These are phyloP conservation scores for Tetragonula carbonaria DNA, from an alignment of 2,888 invertebrate species.

Conservation along the genomic window DNA sequence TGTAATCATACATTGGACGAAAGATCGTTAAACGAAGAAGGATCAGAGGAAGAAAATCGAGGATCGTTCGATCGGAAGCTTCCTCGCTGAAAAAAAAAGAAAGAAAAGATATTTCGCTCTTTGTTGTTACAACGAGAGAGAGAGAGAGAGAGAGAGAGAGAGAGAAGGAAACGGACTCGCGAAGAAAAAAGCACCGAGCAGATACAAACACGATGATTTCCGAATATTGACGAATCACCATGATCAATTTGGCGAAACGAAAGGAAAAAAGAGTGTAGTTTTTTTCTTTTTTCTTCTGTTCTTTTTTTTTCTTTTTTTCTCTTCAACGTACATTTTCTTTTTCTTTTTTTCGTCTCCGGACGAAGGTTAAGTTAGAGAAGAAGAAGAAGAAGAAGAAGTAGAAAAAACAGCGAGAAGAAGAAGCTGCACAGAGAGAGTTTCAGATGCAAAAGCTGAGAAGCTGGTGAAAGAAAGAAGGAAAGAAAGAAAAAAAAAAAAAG, in stretches of 20 bases:
- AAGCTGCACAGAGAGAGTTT: constrained; percentile 78
- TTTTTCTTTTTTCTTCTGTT: not conserved
- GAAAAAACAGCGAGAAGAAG: not conserved
- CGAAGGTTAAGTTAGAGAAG: constrained; percentile 20
- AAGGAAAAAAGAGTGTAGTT: constrained; percentile 37
- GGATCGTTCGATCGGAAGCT: constrained; percentile 13
- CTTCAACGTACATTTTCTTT: not conserved
- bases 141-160: constrained; percentile 40
- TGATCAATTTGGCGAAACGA: constrained; percentile 68
- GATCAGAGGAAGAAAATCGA: not conserved
- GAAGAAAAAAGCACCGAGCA: constrained; percentile 45
- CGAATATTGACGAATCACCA: constrained; percentile 22
- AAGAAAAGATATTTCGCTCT: not conserved
- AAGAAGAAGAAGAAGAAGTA: too few species aligned
- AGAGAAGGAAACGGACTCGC: constrained; percentile 29
- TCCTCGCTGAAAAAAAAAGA: constrained; percentile 8
- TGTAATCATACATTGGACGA: not conserved
- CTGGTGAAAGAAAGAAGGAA: constrained; percentile 63
- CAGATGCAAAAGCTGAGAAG: constrained; percentile 82
- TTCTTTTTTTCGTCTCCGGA: constrained; percentile 46
- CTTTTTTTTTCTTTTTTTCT: not conserved
- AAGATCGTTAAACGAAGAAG: constrained; percentile 1
- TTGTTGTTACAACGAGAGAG: not conserved
- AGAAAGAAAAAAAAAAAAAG: too few species aligned
- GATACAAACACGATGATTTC: constrained; percentile 31